Conservation (phyloP, 1,140 invertebrate species). For the Drosophila pseudoananassae region DNA sequence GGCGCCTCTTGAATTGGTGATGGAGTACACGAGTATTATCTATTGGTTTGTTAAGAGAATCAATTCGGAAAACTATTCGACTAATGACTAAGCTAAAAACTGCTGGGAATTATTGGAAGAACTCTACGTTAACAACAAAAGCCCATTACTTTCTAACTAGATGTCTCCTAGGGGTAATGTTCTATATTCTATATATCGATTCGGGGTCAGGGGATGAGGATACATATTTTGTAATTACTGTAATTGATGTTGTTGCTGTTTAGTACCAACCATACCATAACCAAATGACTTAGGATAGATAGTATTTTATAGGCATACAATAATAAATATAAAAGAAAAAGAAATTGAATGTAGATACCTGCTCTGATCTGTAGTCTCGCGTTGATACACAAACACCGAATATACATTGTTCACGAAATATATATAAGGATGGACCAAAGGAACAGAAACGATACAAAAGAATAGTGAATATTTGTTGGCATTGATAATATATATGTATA, state of each 20-base stretch:
- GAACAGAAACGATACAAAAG: conserved; percentile 43
- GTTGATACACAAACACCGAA: conserved; percentile 31
- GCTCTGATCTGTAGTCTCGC: conserved; percentile 54
- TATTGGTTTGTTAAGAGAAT: conserved; percentile 6
- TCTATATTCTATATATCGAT: conserved; percentile 23
- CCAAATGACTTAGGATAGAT: conserved; percentile 57
- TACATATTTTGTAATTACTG: conserved; percentile 17
- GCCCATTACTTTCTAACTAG: conserved; percentile 60
- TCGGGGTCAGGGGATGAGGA: background rate
- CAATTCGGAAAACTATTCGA: conserved; percentile 13
- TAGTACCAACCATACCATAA: conserved; percentile 69
- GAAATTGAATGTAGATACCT: conserved; percentile 70
- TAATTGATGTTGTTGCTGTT: conserved; percentile 26
- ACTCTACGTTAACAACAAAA: conserved; percentile 53
- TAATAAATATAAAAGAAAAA: conserved; percentile 54
- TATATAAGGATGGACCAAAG: conserved; percentile 52
- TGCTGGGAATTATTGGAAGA: conserved; percentile 64
- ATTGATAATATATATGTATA: conserved; percentile 22
- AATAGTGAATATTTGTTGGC: conserved; percentile 25
- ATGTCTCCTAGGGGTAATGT: conserved; percentile 16
- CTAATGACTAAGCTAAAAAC: conserved; percentile 34
- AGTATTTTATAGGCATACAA: conserved; percentile 48
- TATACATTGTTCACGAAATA: conserved; percentile 11
- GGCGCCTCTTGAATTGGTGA: conserved; percentile 21
- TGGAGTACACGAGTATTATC: conserved; percentile 37